Evolutionary conservation across 2,113 vertebrate species (phyloP).

Genomic region (Sapajus apella): DNA sequence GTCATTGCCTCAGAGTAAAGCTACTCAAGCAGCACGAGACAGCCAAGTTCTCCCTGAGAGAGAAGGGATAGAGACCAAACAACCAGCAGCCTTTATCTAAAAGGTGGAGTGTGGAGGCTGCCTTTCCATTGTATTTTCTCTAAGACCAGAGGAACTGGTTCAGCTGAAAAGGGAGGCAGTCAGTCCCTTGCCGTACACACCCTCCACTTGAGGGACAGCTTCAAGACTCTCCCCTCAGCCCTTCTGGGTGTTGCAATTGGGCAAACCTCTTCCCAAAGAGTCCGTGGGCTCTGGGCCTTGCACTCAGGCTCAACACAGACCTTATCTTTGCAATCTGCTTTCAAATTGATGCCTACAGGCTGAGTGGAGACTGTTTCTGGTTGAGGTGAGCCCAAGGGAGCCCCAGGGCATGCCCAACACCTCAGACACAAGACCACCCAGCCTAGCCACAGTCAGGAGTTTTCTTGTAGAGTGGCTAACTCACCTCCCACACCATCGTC

Average conservation of each 20-base stretch:
- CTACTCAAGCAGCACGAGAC: not conserved
- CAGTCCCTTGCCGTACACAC: not conserved
- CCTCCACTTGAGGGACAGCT: not conserved
- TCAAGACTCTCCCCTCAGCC: not conserved
- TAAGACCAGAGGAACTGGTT: constrained; percentile 67
- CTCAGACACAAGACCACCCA: not conserved
- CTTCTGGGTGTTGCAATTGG: not conserved
- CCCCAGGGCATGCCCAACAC: too few relatives aligned
- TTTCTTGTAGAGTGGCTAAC: not conserved
- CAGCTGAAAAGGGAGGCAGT: not conserved
- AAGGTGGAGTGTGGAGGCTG: not conserved
- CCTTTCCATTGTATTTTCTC: not conserved
- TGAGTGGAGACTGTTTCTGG: not conserved
- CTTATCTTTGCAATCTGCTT: constrained; percentile 35
- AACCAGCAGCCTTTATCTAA: constrained; percentile 6
- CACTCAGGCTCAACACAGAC: not conserved
- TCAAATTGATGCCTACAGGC: not conserved
- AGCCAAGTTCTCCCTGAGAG: not conserved
- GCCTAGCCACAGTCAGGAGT: not conserved
- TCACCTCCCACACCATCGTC: not conserved
- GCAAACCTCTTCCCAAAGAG: not conserved
- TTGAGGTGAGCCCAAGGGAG: not conserved
- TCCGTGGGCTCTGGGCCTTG: not conserved
- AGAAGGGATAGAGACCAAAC: not conserved
- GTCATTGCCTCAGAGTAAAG: not conserved